Base-by-base conservation (phyloP, 1,140 invertebrate species). In the Agrypnia vestita region DNA sequence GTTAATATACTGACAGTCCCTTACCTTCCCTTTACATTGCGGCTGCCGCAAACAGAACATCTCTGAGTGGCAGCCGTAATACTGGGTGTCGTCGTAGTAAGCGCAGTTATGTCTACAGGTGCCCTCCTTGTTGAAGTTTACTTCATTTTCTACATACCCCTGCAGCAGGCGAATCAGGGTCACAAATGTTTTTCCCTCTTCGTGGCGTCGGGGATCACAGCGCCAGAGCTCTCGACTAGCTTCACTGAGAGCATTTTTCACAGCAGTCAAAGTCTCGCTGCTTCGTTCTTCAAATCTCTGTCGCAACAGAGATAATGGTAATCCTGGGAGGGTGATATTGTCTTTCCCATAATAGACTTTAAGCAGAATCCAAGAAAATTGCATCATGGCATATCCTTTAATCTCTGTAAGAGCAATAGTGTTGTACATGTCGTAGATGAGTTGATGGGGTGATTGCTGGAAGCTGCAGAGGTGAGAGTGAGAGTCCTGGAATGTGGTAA, bases 311-410 rank as follows among this genome's bases (percentile, higher is more conserved):
- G 93, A 89, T 0, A 93, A 89, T 85, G 94, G 94, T 80, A n/a
- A n/a, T n/a, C n/a, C n/a, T n/a, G n/a, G n/a, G n/a, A 92, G 90
- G 0, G 91, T 92, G 84, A 92, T 94, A 84, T 94, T 94, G 4
- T 92, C n/a, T n/a, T n/a, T n/a, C n/a, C 92, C 91, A 84, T 21
- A 71, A 49, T 95, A 95, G 15, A 95, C 87, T 80, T 91, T 91
- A 17, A 96, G 87, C 73, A 96, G 87, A 91, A 95, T 95, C 90
- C 94, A 96, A 0, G 95, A 95, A 88, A 96, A 97, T 85, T 96
- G 95, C 90, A 96, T 93, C 94, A 97, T 96, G 13, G 93, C 91
- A 87, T 94, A 96, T 3, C 95, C 95, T 86, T 96, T 96, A 77
- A 96, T 91, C 89, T 96, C 94, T 0, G 95, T 93, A 9, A 96